Evolutionary conservation across 2,113 vertebrate species (phyloP).

Genomic region (Oxyura jamaicensis): DNA sequence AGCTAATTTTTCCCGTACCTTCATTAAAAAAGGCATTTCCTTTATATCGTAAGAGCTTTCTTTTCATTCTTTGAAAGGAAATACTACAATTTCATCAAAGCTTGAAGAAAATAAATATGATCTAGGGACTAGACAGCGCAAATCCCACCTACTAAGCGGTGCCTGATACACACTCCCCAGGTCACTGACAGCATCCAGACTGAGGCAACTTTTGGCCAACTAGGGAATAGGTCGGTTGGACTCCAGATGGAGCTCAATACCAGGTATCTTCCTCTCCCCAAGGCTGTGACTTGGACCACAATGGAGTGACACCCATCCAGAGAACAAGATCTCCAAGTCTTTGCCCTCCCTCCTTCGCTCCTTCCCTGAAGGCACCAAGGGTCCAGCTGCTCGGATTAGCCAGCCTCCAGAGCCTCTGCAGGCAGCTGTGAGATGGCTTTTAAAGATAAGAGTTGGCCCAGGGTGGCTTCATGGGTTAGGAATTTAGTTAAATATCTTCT

Average conservation of each 20-base stretch:
- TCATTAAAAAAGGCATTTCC: neutral
- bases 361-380: slow-evolving; percentile 36
- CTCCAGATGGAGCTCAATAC: slow-evolving; percentile 11
- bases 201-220: neutral
- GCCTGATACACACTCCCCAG: accelerated
- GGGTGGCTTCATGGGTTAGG: slow-evolving; percentile 27
- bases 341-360: neutral
- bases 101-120: neutral
- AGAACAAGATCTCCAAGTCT: neutral
- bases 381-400: slow-evolving; percentile 34
- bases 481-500: slow-evolving; percentile 63
- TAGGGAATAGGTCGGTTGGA: neutral
- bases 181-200: neutral
- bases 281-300: neutral
- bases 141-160: neutral
- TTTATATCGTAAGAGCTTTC: neutral
- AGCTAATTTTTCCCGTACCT: neutral
- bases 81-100: neutral
- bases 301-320: neutral
- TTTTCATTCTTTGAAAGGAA: neutral
- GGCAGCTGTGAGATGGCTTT: slow-evolving; percentile 52
- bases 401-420: slow-evolving; percentile 18
- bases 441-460: slow-evolving; percentile 36
- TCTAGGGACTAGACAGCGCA: neutral
- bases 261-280: neutral